phyloP scores from a whole-genome alignment of 2,113 vertebrate species.

The Sinocyclocheilus grahami region DNA sequence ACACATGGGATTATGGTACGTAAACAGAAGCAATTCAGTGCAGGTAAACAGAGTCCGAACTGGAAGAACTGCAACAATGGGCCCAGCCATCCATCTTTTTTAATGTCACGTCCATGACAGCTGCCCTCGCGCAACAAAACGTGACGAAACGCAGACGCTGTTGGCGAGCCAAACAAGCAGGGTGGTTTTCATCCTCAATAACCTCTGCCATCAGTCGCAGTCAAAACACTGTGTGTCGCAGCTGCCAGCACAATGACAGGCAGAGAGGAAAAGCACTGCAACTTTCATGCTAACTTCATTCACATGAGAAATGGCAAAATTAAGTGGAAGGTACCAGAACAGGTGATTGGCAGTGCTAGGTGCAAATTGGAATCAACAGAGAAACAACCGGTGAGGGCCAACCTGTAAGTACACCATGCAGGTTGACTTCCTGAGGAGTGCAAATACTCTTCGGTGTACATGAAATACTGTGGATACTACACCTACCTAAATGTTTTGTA shows the following conservation, averaged over 20 bases:
- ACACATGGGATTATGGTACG: not conserved
- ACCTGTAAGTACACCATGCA: not conserved
- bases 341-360: not conserved
- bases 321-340: not conserved
- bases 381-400: not conserved
- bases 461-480: not conserved
- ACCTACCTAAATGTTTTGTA: not conserved
- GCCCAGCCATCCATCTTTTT: slow-evolving; percentile 13
- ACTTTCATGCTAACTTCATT: slow-evolving; percentile 28
- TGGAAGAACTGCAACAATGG: not conserved
- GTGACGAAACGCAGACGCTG: not conserved
- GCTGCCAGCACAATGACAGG: not conserved
- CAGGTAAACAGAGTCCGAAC: not conserved
- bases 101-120: slow-evolving; percentile 4
- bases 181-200: slow-evolving; percentile 30
- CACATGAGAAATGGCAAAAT: slow-evolving; percentile 5
- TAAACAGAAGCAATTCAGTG: not conserved
- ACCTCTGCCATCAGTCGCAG: slow-evolving; percentile 26
- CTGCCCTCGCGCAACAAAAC: not conserved
- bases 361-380: not conserved
- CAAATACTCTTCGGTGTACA: not conserved
- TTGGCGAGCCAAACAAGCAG: not conserved
- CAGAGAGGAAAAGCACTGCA: slow-evolving; percentile 10
- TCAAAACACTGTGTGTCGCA: not conserved
- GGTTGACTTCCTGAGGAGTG: not conserved